A percentile compares a stretch with the other conserved stretches of the same genome.
phyloP scores from a whole-genome alignment of 2,888 invertebrate genomes.

The Corbicula japonica region DNA sequence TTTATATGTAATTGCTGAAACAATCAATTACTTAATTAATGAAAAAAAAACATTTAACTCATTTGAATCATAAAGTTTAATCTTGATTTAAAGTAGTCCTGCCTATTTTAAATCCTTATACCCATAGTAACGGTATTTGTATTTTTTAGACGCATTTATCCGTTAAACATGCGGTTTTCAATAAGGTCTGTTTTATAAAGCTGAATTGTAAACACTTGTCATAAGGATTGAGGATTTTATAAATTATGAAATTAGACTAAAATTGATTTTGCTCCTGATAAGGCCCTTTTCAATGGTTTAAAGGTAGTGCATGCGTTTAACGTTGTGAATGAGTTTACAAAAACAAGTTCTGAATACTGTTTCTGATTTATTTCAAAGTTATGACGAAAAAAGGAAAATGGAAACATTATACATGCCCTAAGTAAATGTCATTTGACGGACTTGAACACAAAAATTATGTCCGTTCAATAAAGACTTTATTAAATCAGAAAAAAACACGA shows the following conservation, averaged over 20 bases:
- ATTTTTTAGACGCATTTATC: too few relatives aligned
- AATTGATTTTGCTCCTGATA: constrained; percentile 24
- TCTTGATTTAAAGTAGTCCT: background rate
- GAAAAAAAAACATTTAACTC: background rate
- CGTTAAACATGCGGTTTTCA: background rate
- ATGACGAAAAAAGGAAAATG: background rate
- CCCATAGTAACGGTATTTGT: constrained; percentile 4
- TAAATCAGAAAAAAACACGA: too few relatives aligned
- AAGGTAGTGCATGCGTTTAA: background rate
- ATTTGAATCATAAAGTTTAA: background rate
- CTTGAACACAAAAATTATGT: background rate
- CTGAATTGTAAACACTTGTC: constrained; percentile 8
- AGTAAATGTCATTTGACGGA: background rate
- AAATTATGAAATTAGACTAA: constrained; percentile 27
- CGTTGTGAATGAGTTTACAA: background rate
- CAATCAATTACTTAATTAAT: background rate
- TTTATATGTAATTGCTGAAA: background rate
- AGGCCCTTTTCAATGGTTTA: constrained; percentile 14
- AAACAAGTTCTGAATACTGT: background rate
- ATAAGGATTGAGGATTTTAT: constrained; percentile 11
- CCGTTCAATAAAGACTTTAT: too few relatives aligned
- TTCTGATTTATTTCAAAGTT: constrained; percentile 1
- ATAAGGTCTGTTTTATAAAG: background rate
- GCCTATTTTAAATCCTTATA: background rate
- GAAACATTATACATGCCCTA: background rate